Conservation (phyloP, 2,113 vertebrate species). For the Phyllopteryx taeniolatus region DNA sequence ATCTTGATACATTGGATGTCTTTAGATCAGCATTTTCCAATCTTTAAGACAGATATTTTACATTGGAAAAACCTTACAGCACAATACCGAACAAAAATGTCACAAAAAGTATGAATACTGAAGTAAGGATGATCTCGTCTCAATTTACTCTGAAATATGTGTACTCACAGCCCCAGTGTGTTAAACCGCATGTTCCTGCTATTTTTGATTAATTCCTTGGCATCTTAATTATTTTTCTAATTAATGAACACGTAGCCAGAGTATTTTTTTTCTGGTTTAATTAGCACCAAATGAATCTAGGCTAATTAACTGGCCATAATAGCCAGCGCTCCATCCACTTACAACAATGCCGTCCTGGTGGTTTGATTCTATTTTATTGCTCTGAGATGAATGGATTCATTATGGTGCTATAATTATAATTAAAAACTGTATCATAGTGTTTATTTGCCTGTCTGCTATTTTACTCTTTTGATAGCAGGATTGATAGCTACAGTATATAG, state of each 20-base stretch:
- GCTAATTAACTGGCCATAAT: slow-evolving; percentile 62
- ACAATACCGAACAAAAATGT: too few relatives aligned
- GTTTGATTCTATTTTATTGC: slow-evolving; percentile 33
- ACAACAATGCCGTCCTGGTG: slow-evolving; percentile 26
- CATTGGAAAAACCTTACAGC: too few relatives aligned
- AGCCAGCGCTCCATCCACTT: slow-evolving; percentile 35
- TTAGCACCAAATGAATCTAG: slow-evolving; percentile 60
- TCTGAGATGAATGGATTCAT: slow-evolving; percentile 41
- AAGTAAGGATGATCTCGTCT: too few relatives aligned
- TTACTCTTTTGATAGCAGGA: not conserved
- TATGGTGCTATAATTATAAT: slow-evolving; percentile 36
- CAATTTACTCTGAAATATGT: too few relatives aligned
- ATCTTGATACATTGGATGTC: not conserved
- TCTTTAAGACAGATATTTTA: too few relatives aligned
- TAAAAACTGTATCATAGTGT: slow-evolving; percentile 26
- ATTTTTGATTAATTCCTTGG: slow-evolving; percentile 59
- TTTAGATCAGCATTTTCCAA: too few relatives aligned
- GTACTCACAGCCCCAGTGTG: not conserved
- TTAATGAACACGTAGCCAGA: slow-evolving; percentile 50
- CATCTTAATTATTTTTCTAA: slow-evolving; percentile 65
- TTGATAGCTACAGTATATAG: not conserved
- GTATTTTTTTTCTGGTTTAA: slow-evolving; percentile 51
- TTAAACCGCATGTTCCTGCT: slow-evolving; percentile 22
- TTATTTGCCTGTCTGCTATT: not conserved
- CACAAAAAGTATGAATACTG: too few relatives aligned